Conservation (phyloP, 2,113 vertebrate species). For the Plotosus lineatus region DNA sequence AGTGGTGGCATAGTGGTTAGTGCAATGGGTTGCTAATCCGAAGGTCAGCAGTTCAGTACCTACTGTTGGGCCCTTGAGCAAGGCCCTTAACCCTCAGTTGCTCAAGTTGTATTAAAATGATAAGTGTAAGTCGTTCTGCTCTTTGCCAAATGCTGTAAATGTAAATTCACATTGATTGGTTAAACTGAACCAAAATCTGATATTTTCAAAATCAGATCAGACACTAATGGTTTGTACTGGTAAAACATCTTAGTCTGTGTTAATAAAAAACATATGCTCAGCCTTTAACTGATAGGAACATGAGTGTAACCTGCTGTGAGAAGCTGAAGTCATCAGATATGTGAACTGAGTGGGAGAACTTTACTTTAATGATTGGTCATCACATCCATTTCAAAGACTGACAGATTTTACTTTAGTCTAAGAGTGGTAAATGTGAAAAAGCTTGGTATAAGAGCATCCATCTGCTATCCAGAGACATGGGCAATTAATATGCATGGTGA, state of each 20-base stretch:
- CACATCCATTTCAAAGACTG: conserved; percentile 40
- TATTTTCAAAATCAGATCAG: background rate
- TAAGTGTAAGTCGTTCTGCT: too few relatives aligned
- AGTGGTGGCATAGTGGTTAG: too few relatives aligned
- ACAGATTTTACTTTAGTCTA: conserved; percentile 35
- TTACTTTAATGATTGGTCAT: conserved; percentile 41
- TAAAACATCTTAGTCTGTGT: background rate
- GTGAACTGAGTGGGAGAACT: conserved; percentile 35
- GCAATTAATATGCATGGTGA: conserved; percentile 37
- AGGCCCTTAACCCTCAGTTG: too few relatives aligned
- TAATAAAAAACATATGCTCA: conserved; percentile 9
- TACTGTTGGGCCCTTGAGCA: too few relatives aligned
- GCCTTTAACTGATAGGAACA: background rate
- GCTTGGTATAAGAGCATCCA: conserved; percentile 9
- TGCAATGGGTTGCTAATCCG: too few relatives aligned
- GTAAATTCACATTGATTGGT: too few relatives aligned
- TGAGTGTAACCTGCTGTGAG: background rate
- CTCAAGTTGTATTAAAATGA: too few relatives aligned
- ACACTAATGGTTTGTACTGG: background rate
- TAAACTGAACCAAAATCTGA: background rate
- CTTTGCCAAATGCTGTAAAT: too few relatives aligned
- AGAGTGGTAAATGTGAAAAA: conserved; percentile 38
- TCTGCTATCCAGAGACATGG: conserved; percentile 32
- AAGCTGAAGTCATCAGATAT: conserved; percentile 9
- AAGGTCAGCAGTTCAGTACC: too few relatives aligned